Evolutionary conservation across 2,113 vertebrate genomes (phyloP).

Genomic region (Brienomyrus brachyistius): DNA sequence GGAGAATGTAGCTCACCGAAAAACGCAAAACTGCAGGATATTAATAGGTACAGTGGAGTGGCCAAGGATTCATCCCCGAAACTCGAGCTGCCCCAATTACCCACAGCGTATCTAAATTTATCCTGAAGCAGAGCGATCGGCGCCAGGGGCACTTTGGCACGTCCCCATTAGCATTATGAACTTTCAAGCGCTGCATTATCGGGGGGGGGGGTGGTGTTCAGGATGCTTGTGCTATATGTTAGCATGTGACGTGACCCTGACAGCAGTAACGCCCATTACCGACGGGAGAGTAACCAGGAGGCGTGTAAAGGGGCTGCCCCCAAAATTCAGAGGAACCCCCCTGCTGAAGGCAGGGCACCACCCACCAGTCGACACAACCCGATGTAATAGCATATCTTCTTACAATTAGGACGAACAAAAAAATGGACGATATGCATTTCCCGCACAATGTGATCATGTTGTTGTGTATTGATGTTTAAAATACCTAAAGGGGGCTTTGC

Average conservation of each 20-base stretch:
- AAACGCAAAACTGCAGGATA: neutral
- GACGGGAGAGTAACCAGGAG: neutral
- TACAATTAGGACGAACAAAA: neutral
- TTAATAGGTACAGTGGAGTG: neutral
- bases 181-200: neutral
- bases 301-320: neutral
- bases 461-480: neutral
- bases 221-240: neutral
- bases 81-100: neutral
- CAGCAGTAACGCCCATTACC: neutral
- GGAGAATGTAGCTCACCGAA: neutral
- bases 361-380: neutral
- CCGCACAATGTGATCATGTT: neutral
- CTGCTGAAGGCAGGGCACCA: neutral
- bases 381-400: neutral
- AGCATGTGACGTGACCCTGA: neutral
- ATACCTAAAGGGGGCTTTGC: neutral
- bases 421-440: neutral
- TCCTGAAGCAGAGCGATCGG: neutral
- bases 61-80: neutral
- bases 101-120: neutral
- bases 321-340: neutral
- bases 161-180: neutral
- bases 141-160: neutral
- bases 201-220: neutral